Conservation (phyloP, 1,140 invertebrate genomes). For the Scaptomyza montana region DNA sequence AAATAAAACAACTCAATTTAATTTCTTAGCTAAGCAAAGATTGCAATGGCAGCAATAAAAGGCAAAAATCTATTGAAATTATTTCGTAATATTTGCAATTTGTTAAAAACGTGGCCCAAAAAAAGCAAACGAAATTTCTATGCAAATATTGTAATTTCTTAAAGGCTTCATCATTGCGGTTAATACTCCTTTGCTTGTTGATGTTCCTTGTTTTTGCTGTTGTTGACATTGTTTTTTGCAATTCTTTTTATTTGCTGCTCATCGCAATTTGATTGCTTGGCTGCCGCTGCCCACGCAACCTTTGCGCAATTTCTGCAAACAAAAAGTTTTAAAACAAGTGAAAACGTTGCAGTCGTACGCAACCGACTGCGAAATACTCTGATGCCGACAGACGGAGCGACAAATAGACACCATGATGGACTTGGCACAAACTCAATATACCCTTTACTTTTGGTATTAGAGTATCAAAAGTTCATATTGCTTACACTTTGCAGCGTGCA, state of each 20-base stretch:
- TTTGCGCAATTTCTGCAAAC: constrained; percentile 49
- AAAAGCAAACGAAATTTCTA: constrained; percentile 35
- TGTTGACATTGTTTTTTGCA: constrained; percentile 22
- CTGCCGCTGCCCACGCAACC: constrained; percentile 27
- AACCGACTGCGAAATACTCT: too few species aligned
- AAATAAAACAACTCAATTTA: constrained; percentile 69
- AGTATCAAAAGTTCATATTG: constrained; percentile 24
- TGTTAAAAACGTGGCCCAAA: constrained; percentile 58
- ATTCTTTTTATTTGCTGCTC: constrained; percentile 51
- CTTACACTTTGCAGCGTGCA: constrained; percentile 24
- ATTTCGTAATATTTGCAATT: constrained; percentile 77
- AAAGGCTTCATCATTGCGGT: constrained; percentile 26
- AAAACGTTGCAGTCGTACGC: neutral
- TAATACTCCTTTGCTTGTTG: constrained; percentile 16
- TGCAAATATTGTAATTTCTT: constrained; percentile 57
- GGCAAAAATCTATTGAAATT: constrained; percentile 56
- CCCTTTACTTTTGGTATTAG: too few species aligned
- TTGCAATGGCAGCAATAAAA: constrained; percentile 15
- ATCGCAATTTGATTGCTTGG: constrained; percentile 43
- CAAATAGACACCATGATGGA: too few species aligned
- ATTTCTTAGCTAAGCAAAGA: constrained; percentile 40
- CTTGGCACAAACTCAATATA: too few species aligned
- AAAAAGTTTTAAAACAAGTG: neutral
- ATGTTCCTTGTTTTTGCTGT: constrained; percentile 15
- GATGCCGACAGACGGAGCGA: too few species aligned